Percentiles rank a stretch among this genome's conserved stretches.
These are phyloP conservation scores for Drosophila tristis DNA, from an alignment of 1,140 invertebrate species.

Conservation along the genomic window DNA sequence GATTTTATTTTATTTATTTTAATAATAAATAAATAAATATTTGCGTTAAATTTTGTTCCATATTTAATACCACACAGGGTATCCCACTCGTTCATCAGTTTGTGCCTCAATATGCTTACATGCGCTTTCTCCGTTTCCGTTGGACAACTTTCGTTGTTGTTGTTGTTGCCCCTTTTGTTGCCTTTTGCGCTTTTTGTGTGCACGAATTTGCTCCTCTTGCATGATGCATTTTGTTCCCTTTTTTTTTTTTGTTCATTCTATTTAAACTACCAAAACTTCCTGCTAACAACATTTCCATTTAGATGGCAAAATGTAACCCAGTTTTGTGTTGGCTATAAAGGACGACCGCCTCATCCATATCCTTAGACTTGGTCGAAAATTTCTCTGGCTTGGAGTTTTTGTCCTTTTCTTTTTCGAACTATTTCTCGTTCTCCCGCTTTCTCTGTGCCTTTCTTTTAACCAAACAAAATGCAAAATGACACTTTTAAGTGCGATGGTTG, in stretches of 20 bases:
- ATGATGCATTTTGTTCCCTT: constrained; percentile 47
- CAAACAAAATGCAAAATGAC: constrained; percentile 75
- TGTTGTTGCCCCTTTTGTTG: background rate
- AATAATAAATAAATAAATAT: no score
- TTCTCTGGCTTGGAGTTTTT: constrained; percentile 25
- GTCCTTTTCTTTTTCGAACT: constrained; percentile 39
- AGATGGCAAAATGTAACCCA: constrained; percentile 69
- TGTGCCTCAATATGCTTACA: background rate
- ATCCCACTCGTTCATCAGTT: background rate
- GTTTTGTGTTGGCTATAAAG: constrained; percentile 47
- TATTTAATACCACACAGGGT: no score
- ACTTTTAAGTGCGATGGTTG: constrained; percentile 79
- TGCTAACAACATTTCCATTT: constrained; percentile 74
- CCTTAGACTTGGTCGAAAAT: constrained; percentile 22
- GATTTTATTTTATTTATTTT: no score
- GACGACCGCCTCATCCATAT: constrained; percentile 44
- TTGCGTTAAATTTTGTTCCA: no score
- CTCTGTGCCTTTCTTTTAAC: constrained; percentile 7
- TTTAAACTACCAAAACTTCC: constrained; percentile 53
- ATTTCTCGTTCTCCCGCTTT: constrained; percentile 51
- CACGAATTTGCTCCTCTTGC: constrained; percentile 37
- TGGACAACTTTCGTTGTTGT: background rate
- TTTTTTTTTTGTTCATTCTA: background rate
- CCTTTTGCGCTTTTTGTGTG: constrained; percentile 7
- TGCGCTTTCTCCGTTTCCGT: background rate